Evolutionary conservation across 2,113 vertebrate species (phyloP), one percentile per base, ranked within the genome.

Genomic region (Sapajus apella): DNA sequence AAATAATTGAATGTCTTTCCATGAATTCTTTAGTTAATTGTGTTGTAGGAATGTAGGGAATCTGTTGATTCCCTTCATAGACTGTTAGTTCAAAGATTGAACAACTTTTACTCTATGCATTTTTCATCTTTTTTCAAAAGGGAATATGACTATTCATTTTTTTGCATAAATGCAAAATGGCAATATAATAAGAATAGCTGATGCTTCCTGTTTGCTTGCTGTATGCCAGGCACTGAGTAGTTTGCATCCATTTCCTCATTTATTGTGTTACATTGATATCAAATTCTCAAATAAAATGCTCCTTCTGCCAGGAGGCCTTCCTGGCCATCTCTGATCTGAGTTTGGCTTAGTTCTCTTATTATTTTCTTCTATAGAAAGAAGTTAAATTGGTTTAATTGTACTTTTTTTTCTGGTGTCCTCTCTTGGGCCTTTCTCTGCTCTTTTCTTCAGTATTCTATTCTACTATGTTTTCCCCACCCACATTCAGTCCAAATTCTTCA

Each of bases 41-140:
- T 94, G 7, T 14, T 73, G 32, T 3, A 89, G 13, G 20, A 88
- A 70, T 94, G 47, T 18, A 58, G 27, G 18, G 50, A 52, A 52
- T 52, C 52, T 6, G 16, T 87, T 91, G 64, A 79, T 82, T 9
- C 23, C 4, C 5, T 50, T 87, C 37, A 70, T 50, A 47, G 16
- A 70, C 32, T 87, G 16, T 45, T 94, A 90, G 61, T 79, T 96
- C 70, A 95, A 90, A 90, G 35, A 70, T 5, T 50, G 66, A 94
- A 56, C 1, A 66, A 66, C 43, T 86, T 86, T 61, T 14, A 66
- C 11, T 79, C 6, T 6, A 6, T 91, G 47, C 14, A 30, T n/a
- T n/a, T 68, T 68, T 68, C 32, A 80, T 13, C 92, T 92, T 96
- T 92, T 85, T 68, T 89, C 27, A 68, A 37, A 37, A 52, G 40